Evolutionary conservation across 2,797 vertebrate genomes (phyloP).

Genomic region (Betta splendens): DNA sequence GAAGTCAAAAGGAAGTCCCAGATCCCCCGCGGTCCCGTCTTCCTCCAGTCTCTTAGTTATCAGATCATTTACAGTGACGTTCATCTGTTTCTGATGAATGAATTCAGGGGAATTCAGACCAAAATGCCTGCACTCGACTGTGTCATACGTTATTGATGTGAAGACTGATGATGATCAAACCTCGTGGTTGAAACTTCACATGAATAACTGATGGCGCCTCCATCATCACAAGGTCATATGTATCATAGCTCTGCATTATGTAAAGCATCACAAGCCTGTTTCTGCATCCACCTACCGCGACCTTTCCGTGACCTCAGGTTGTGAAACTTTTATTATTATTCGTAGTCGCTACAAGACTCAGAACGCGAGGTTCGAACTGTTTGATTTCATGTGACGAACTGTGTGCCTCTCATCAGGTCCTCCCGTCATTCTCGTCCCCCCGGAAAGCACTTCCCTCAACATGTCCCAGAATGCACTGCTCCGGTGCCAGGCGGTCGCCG

Average conservation of each 20-base stretch:
- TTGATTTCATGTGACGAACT: background rate
- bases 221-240: too few relatives aligned
- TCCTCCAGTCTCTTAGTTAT: too few relatives aligned
- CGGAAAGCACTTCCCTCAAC: constrained; percentile 85
- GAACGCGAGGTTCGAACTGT: background rate
- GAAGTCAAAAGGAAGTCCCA: too few relatives aligned
- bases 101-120: too few relatives aligned
- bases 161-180: too few relatives aligned
- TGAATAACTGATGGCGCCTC: too few relatives aligned
- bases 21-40: too few relatives aligned
- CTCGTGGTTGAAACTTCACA: too few relatives aligned
- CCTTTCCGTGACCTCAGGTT: background rate
- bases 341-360: background rate
- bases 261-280: background rate
- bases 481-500: constrained; percentile 88
- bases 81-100: too few relatives aligned
- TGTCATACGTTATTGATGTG: too few relatives aligned
- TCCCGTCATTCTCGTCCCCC: constrained; percentile 87
- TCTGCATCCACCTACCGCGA: background rate
- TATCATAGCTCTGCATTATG: background rate
- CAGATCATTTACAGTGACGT: too few relatives aligned
- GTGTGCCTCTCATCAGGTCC: constrained; percentile 81
- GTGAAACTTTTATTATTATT: background rate
- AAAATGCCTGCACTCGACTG: too few relatives aligned
- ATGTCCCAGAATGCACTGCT: constrained; percentile 89